phyloP scores from a whole-genome alignment of 2,888 invertebrate species.

The Cosmorhoe ocellata region DNA sequence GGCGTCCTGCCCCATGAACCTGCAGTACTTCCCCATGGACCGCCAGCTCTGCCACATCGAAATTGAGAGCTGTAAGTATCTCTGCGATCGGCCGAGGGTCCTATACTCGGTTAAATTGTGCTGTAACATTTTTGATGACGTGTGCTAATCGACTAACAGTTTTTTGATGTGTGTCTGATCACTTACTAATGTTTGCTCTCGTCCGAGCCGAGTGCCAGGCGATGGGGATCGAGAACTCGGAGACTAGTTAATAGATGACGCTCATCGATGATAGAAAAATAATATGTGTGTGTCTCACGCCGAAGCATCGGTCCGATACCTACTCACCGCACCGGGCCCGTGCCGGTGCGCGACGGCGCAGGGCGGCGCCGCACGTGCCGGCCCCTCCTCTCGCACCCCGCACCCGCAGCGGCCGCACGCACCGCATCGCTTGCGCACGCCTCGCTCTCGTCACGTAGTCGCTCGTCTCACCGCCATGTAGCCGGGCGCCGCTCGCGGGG shows the following conservation, averaged over 20 bases:
- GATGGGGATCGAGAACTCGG: constrained; percentile 25
- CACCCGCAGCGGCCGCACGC: constrained; percentile 26
- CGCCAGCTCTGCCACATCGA: constrained; percentile 95
- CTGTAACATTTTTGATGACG: constrained; percentile 15
- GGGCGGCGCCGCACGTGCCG: constrained; percentile 22
- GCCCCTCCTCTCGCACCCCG: constrained; percentile 27
- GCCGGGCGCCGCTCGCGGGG: no score
- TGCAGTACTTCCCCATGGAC: constrained; percentile 97
- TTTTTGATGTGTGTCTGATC: constrained; percentile 9
- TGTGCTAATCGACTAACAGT: constrained; percentile 15
- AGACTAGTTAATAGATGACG: constrained; percentile 2
- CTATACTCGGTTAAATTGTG: constrained; percentile 11
- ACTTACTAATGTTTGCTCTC: constrained; percentile 2
- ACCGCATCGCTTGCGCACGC: constrained; percentile 10
- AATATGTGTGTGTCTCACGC: constrained; percentile 52
- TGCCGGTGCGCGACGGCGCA: constrained; percentile 26
- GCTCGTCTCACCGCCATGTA: no score
- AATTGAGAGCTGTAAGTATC: constrained; percentile 97
- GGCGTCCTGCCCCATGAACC: constrained; percentile 96
- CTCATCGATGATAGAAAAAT: constrained; percentile 57
- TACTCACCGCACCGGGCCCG: constrained; percentile 47
- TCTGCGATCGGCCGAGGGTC: constrained; percentile 25
- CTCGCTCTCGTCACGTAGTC: no score
- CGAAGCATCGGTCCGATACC: constrained; percentile 44
- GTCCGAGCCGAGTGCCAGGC: constrained; percentile 13